Conservation (phyloP, 1,140 invertebrate species). For the Adoxophyes honmai region DNA sequence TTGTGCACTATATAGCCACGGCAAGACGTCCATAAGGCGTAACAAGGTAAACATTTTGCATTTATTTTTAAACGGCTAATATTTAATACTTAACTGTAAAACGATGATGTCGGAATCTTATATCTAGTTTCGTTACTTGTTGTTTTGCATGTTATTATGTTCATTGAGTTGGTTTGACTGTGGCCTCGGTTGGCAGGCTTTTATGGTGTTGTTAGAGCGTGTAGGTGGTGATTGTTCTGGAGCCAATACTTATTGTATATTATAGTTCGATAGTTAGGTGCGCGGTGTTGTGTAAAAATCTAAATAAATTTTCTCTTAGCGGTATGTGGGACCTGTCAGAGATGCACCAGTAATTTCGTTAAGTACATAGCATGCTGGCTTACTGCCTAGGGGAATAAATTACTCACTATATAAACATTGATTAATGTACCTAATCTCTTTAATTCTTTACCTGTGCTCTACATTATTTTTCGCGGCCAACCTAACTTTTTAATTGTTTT, state of each 20-base stretch:
- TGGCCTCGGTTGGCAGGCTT: constrained; percentile 19
- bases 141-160: constrained; percentile 8
- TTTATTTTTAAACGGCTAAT: constrained; percentile 16
- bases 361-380: constrained; percentile 37
- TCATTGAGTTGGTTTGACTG: neutral
- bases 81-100: constrained; percentile 40
- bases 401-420: constrained; percentile 25
- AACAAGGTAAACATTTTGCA: neutral
- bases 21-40: neutral
- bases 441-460: neutral
- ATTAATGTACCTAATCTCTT: neutral
- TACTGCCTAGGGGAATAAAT: constrained; percentile 43
- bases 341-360: constrained; percentile 52
- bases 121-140: constrained; percentile 10
- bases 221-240: constrained; percentile 45
- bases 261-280: neutral
- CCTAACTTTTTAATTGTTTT: too few relatives aligned
- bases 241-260: neutral
- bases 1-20: neutral
- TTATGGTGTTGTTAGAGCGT: constrained; percentile 28
- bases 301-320: constrained; percentile 26
- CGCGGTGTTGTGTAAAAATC: constrained; percentile 13
- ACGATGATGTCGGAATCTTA: constrained; percentile 3
- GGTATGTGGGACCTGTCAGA: constrained; percentile 38
- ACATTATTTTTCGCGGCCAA: neutral